These are phyloP conservation scores for Disparrhopalites patrizii DNA, from an alignment of 2,888 invertebrate species.

Conservation along the genomic window DNA sequence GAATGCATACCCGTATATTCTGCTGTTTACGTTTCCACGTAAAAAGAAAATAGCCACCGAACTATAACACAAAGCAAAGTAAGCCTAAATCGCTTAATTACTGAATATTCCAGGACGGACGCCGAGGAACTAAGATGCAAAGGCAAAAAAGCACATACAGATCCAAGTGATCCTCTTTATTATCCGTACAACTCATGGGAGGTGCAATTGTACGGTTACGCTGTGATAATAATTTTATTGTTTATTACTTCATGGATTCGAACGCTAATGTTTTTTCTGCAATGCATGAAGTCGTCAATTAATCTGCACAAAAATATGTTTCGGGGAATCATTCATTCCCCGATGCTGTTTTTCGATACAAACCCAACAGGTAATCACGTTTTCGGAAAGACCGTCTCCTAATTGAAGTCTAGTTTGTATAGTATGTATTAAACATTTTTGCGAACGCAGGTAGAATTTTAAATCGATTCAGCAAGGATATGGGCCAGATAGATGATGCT, in stretches of 20 bases:
- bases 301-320: conserved; percentile 81
- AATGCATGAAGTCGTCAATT: conserved; percentile 74
- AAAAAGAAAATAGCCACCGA: too few relatives aligned
- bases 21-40: too few relatives aligned
- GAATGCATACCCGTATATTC: too few relatives aligned
- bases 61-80: too few relatives aligned
- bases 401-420: conserved; percentile 60
- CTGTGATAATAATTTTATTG: conserved; percentile 51
- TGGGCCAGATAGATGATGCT: conserved; percentile 72
- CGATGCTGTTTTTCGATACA: conserved; percentile 81
- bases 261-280: conserved; percentile 67
- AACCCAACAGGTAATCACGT: conserved; percentile 73
- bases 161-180: conserved; percentile 3
- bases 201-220: conserved; percentile 50
- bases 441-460: conserved; percentile 52
- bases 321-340: conserved; percentile 69
- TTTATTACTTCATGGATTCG: conserved; percentile 61
- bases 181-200: conserved; percentile 1
- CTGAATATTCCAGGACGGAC: conserved; percentile 13
- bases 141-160: not conserved
- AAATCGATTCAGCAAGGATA: conserved; percentile 79
- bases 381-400: not conserved
- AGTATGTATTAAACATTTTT: conserved; percentile 52
- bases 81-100: too few relatives aligned
- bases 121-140: conserved; percentile 17